A percentile compares a stretch with the other conserved stretches of the same genome.
These are phyloP conservation scores for Sarotherodon lohbergeri DNA, from an alignment of 2,113 vertebrate genomes.

Conservation along the genomic window DNA sequence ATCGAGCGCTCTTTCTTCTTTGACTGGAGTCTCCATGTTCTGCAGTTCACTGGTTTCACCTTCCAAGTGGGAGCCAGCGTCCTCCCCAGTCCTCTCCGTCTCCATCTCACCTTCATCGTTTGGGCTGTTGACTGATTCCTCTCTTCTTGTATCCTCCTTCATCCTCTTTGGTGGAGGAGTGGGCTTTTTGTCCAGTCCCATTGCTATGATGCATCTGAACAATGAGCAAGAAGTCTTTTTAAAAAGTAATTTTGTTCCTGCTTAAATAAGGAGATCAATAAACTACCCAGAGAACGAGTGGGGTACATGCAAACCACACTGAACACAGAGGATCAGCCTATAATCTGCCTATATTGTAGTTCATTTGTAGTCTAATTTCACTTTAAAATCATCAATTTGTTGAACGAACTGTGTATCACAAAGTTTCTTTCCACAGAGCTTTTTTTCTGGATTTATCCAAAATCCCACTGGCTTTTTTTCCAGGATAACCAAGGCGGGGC, in stretches of 20 bases:
- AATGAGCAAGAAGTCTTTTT: neutral
- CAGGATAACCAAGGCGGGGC: neutral
- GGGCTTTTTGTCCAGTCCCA: constrained; percentile 85
- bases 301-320: neutral
- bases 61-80: neutral
- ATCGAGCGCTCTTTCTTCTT: neutral
- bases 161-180: constrained; percentile 69
- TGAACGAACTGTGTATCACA: neutral
- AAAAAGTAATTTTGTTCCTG: neutral
- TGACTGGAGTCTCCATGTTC: neutral
- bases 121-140: neutral
- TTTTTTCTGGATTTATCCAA: neutral
- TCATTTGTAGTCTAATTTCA: neutral
- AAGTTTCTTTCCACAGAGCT: neutral
- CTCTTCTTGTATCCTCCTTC: constrained; percentile 41
- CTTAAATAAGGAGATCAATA: fast-evolving
- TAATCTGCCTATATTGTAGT: fast-evolving
- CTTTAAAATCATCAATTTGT: neutral
- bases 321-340: neutral
- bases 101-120: constrained; percentile 16
- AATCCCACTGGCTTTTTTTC: fast-evolving
- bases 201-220: constrained; percentile 84
- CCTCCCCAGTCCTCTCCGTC: neutral
- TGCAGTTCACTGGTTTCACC: neutral
- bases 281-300: neutral